phyloP scores from a whole-genome alignment of 2,888 invertebrate genomes.

The Monochamus alternatus region DNA sequence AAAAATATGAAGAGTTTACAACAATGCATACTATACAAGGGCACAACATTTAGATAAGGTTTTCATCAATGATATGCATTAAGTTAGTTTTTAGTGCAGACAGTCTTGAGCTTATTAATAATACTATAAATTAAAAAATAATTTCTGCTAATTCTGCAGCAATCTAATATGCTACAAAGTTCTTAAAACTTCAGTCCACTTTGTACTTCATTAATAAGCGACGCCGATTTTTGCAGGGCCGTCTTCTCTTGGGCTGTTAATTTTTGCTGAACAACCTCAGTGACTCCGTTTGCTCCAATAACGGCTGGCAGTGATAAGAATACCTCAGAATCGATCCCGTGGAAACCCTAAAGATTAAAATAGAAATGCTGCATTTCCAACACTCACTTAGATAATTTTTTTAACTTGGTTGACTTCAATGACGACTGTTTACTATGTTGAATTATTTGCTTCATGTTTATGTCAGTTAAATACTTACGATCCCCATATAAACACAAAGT shows the following conservation, averaged over 20 bases:
- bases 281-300: slow-evolving; percentile 81
- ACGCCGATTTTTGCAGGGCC: slow-evolving; percentile 80
- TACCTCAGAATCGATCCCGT: slow-evolving; percentile 87
- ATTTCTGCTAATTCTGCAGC: neutral
- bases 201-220: slow-evolving; percentile 57
- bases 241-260: slow-evolving; percentile 77
- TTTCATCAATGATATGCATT: neutral
- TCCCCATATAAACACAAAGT: no score
- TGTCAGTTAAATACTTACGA: no score
- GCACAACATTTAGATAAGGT: neutral
- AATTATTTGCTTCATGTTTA: no score
- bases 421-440: no score
- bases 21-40: neutral
- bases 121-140: neutral
- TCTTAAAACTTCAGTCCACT: slow-evolving; percentile 43
- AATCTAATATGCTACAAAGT: neutral
- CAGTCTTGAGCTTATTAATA: neutral
- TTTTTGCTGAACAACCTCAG: slow-evolving; percentile 82
- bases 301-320: slow-evolving; percentile 90
- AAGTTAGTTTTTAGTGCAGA: neutral
- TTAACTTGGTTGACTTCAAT: slow-evolving; percentile 24
- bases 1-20: neutral
- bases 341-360: slow-evolving; percentile 78
- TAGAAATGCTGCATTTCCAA: neutral
- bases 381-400: neutral